These are phyloP conservation scores for Thryonomys swinderianus DNA, from an alignment of 2,113 vertebrate species.

Conservation along the genomic window DNA sequence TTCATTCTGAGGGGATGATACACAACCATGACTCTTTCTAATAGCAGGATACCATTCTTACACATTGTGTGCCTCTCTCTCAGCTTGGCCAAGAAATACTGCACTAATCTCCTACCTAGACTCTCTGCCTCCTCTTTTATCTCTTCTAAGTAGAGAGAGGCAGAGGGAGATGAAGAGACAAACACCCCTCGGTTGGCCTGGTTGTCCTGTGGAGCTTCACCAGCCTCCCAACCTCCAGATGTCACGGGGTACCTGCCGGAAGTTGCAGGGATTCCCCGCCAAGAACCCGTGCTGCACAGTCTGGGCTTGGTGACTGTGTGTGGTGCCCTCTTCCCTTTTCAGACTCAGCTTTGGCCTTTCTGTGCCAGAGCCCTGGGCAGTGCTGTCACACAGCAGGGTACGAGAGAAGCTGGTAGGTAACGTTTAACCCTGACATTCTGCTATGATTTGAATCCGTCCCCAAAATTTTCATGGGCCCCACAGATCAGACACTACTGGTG, in stretches of 20 bases:
- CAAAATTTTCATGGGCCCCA: background rate
- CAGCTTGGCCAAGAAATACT: background rate
- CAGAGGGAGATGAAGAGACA: background rate
- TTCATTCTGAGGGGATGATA: background rate
- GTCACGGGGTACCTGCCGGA: background rate
- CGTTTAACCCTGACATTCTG: background rate
- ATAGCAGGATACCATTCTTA: background rate
- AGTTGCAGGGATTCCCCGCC: background rate
- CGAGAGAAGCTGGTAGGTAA: background rate
- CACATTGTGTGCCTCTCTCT: background rate
- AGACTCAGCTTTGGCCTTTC: background rate
- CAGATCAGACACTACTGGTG: background rate
- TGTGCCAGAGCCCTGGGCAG: background rate
- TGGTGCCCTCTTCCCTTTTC: background rate
- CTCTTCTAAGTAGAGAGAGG: background rate
- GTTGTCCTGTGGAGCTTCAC: background rate
- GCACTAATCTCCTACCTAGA: background rate
- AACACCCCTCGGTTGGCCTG: background rate
- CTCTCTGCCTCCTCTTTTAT: background rate
- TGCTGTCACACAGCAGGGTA: accelerated
- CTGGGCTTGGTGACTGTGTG: background rate
- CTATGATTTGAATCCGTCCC: too few relatives aligned
- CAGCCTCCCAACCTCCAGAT: background rate
- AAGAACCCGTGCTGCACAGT: background rate
- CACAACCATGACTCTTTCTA: background rate